phyloP scores from a whole-genome alignment of 2,888 invertebrate genomes.

The Pristionchus exspectatus region DNA sequence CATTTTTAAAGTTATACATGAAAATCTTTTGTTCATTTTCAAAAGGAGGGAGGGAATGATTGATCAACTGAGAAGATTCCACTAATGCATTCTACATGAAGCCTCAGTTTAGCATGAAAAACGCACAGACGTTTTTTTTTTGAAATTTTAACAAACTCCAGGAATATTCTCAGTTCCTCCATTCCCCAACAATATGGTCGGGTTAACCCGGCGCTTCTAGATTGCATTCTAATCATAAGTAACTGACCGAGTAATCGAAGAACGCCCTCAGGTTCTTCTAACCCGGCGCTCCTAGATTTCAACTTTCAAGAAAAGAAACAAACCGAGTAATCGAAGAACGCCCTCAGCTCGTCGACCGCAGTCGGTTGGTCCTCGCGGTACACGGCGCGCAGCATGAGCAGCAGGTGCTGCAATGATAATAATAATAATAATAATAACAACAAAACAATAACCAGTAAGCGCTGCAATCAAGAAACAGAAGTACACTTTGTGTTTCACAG shows the following conservation, averaged over 20 bases:
- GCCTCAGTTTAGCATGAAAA: too few relatives aligned
- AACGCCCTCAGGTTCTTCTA: background rate
- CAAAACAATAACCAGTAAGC: too few relatives aligned
- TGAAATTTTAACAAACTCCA: background rate
- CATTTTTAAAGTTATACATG: background rate
- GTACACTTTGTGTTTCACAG: background rate
- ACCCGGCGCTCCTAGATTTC: background rate
- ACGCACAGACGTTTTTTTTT: too few relatives aligned
- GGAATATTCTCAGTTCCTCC: too few relatives aligned
- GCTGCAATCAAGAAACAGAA: background rate
- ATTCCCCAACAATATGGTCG: too few relatives aligned
- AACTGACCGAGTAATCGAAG: background rate
- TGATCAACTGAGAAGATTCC: background rate
- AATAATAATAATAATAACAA: too few relatives aligned
- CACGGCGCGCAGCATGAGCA: constrained; percentile 42
- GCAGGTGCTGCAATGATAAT: constrained; percentile 15
- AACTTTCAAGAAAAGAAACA: too few relatives aligned
- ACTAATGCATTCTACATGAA: background rate
- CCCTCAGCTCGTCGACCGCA: constrained; percentile 28
- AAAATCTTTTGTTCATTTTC: too few relatives aligned
- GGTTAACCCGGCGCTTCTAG: too few relatives aligned
- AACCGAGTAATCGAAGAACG: constrained; percentile 50
- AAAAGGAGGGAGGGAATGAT: too few relatives aligned
- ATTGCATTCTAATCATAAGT: too few relatives aligned
- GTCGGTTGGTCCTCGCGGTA: constrained; percentile 33